A percentile compares a stretch with the other conserved stretches of the same genome.
Evolutionary conservation across 2,113 vertebrate genomes (phyloP).

Genomic region (Scopus umbretta): DNA sequence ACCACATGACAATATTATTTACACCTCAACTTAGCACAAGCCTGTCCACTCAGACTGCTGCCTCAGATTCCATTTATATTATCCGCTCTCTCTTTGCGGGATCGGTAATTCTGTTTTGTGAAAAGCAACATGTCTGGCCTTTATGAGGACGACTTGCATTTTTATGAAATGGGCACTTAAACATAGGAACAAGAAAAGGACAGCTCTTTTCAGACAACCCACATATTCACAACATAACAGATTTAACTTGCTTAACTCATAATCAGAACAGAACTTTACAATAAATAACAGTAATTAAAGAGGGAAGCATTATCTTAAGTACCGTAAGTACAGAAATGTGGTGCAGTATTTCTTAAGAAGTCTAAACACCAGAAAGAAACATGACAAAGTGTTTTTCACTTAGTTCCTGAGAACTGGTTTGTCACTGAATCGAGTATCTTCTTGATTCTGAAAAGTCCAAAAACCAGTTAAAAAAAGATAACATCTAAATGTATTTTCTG

Average conservation of each 20-base stretch:
- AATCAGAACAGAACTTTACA: background rate
- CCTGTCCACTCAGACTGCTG: background rate
- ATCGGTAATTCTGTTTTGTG: background rate
- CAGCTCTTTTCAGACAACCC: background rate
- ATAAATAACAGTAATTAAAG: background rate
- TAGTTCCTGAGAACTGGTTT: background rate
- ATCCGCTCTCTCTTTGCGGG: background rate
- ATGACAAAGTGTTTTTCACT: background rate
- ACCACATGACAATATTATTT: background rate
- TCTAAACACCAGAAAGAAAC: background rate
- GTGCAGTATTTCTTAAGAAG: background rate
- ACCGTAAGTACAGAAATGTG: background rate
- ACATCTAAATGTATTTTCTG: background rate
- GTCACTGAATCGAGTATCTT: accelerated
- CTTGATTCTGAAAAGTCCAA: background rate
- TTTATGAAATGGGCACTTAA: background rate
- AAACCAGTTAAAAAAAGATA: background rate
- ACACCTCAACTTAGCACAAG: background rate
- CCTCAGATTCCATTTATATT: background rate
- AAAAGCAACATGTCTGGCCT: background rate
- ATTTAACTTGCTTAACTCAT: background rate
- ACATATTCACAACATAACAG: background rate
- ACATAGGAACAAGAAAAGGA: background rate
- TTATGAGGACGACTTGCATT: background rate
- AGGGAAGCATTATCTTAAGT: background rate